Base-by-base conservation (phyloP, 2,797 vertebrate species). In the Anisognathus igniventris region DNA sequence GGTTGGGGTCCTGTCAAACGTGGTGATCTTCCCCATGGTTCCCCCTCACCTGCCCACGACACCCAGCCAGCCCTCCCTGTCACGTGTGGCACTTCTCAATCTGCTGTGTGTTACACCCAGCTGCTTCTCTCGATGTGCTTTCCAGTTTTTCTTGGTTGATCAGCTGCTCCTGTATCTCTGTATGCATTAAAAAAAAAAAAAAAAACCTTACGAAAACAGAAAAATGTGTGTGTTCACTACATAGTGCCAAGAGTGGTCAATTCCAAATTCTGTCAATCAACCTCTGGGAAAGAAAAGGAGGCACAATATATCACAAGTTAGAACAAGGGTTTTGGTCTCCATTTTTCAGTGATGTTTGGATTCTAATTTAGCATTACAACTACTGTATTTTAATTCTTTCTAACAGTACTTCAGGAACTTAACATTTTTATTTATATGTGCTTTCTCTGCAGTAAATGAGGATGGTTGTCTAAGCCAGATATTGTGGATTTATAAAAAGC, bases 1-100 rank as follows among this genome's bases (percentile, higher is more conserved):
- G 19, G 6, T 7, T 37, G 33, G 7, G 39, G 8, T 90, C 5
- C n/a, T 19, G 35, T 79, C 42, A 9, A 2, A 17, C 0, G 0
- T 42, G n/a, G 3, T 70, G 33, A 30, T 48, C 76, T 62, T 62
- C 66, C 75, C 54, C 6, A 2, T 44, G 68, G 25, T 6, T 76
- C 28, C 33, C 14, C 5, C 12, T 74, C 23, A 33, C 30, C n/a
- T 54, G 18, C 25, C 22, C 5, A 0, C 58, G 78, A 50, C 39
- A 66, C 20, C 17, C 47, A 62, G 14, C 15, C 40, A 58, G 15
- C 14, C 40, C 30, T 75, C 20, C 8, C 15, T 21, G 27, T 61
- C 62, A 57, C 64, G 86, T 86, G 19, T 30, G 71, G 40, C 54
- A 47, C 50, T 54, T 68, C 58, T 68, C 2, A 1, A 50, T 53